Percentiles rank a stretch among this genome's conserved stretches.
Evolutionary conservation across 2,888 invertebrate species (phyloP).

Genomic region (Drosophila macrospina): DNA sequence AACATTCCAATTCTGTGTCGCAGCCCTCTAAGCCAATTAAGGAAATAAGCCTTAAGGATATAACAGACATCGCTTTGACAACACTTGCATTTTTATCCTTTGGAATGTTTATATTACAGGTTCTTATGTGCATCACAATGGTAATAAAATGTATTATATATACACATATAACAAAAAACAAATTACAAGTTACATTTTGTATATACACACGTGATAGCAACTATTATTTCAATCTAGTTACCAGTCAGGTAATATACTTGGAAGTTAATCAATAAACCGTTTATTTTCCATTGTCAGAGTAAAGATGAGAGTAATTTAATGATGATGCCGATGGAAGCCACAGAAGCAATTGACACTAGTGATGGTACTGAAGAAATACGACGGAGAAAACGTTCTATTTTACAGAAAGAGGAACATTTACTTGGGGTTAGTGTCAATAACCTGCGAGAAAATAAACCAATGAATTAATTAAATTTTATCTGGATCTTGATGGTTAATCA

Average conservation of each 20-base stretch:
- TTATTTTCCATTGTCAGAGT: constrained; percentile 48
- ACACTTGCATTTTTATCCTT: constrained; percentile 93
- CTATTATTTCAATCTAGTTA: no score
- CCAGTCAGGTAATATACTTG: no score
- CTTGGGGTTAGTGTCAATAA: constrained; percentile 19
- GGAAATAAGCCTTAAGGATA: constrained; percentile 89
- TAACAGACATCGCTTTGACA: constrained; percentile 92
- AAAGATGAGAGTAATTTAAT: constrained; percentile 81
- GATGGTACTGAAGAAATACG: constrained; percentile 75
- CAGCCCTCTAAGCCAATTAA: constrained; percentile 73
- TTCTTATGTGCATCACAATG: constrained; percentile 90
- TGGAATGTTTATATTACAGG: constrained; percentile 92
- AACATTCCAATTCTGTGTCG: constrained; percentile 29
- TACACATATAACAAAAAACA: no score
- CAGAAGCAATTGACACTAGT: constrained; percentile 44
- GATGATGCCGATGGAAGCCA: constrained; percentile 85
- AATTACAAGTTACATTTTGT: no score
- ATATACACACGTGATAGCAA: no score
- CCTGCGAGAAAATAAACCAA: background rate
- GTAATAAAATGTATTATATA: no score
- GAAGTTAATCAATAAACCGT: no score
- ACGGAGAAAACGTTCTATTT: constrained; percentile 59
- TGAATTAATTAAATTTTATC: no score
- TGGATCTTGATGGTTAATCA: no score
- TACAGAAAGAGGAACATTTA: constrained; percentile 2